Evolutionary conservation across 2,797 vertebrate species (phyloP), one percentile per base, ranked within the genome.

Genomic region (Decapterus maruadsi): DNA sequence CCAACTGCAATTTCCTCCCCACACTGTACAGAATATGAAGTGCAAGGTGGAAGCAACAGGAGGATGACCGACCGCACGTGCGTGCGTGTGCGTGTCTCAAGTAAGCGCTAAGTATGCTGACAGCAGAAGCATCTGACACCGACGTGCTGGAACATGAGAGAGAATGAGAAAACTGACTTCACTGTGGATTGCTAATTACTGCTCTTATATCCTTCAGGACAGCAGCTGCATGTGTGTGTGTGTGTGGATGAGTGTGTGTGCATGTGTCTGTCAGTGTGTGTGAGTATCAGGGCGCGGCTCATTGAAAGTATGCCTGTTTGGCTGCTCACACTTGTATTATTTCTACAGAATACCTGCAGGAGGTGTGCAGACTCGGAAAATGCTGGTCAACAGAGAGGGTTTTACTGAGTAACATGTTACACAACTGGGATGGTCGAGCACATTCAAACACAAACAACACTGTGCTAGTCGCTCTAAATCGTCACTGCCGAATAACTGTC

Each of bases 71-170:
- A 36, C 17, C 36, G 64, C n/a, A 54, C 60, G 51, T 43, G 54
- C 40, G 68, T 36, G 11, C 50, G 36, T 53, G 68, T 38, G 58
- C 64, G 51, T 34, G 54, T 68, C 5, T 48, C 40, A 60, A 31
- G 46, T 34, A 71, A 66, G 68, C 77, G 36, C 26, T 76, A 88
- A 81, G 76, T 83, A 83, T 80, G 81, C 75, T 72, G 50, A 68
- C 74, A 78, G 77, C 29, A 12, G 66, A 78, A 88, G 87, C 71
- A 93, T 94, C 83, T 93, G 85, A 71, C 90, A 87, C 71, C 72
- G 54, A 80, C 89, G 19, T 85, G 92, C 84, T 85, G 70, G 62
- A 87, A 90, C 86, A 83, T 67, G 92, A 85, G 70, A 13, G 56
- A 77, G 68, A 57, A 72, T 69, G 81, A 89, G 78, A 82, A 90